Conservation (phyloP, 2,113 vertebrate species). For the Ceyx margarethae region DNA sequence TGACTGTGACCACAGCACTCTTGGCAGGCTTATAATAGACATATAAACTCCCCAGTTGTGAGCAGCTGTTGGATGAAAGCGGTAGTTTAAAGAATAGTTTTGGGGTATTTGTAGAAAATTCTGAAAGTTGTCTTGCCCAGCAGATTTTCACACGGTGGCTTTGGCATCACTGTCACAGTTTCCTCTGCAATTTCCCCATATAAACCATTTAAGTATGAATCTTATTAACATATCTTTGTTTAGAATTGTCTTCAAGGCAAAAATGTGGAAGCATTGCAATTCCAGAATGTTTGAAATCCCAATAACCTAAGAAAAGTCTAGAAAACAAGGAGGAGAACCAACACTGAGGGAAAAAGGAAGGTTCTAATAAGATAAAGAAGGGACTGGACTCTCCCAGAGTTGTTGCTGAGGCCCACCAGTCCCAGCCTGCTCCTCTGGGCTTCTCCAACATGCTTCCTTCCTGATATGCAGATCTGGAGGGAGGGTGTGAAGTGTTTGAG, state of each 20-base stretch:
- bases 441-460: neutral
- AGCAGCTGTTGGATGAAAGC: slow-evolving; percentile 29
- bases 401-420: neutral
- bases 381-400: neutral
- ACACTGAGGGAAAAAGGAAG: neutral
- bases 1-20: slow-evolving; percentile 32
- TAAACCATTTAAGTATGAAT: neutral
- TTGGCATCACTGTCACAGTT: slow-evolving; percentile 3
- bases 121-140: neutral
- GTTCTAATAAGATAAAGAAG: neutral
- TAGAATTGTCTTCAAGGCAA: slow-evolving; percentile 31
- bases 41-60: slow-evolving; percentile 38
- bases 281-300: slow-evolving; percentile 24
- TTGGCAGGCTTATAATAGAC: slow-evolving; percentile 46
- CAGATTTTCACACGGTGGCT: neutral
- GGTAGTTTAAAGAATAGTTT: slow-evolving; percentile 9
- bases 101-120: slow-evolving; percentile 7
- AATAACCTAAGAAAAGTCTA: neutral
- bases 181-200: neutral
- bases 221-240: slow-evolving; percentile 16
- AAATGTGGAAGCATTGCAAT: slow-evolving; percentile 2
- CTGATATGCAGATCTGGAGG: neutral
- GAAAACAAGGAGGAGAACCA: neutral
- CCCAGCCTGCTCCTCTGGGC: neutral
- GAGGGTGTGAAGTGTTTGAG: neutral